These are phyloP conservation scores for Anthopleura sola DNA, from an alignment of 64 coral and sea anemone genomes.

Conservation along the genomic window DNA sequence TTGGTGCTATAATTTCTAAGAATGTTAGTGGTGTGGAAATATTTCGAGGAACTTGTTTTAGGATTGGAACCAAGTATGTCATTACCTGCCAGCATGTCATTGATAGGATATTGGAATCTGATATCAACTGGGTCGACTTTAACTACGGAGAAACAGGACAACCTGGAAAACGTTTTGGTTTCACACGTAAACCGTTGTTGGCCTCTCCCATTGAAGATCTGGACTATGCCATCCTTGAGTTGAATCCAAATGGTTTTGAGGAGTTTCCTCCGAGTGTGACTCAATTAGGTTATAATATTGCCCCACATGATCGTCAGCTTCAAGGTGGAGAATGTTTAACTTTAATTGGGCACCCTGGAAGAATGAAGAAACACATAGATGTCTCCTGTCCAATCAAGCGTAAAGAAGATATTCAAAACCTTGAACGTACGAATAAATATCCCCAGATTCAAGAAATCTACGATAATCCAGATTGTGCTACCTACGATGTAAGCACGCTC, in stretches of 20 bases:
- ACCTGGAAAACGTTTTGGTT: background rate
- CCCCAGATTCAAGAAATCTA: background rate
- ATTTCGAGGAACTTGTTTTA: constrained; percentile 15
- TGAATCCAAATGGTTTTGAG: background rate
- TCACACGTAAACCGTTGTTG: background rate
- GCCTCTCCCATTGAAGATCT: background rate
- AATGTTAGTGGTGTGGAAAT: background rate
- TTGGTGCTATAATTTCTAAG: background rate
- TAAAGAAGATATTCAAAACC: background rate
- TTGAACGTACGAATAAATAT: background rate
- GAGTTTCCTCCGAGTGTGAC: background rate
- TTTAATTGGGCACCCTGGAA: background rate
- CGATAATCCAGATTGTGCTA: background rate
- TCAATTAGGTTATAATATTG: background rate
- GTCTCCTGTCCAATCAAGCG: background rate
- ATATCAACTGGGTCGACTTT: background rate
- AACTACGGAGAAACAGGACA: background rate
- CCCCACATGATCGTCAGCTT: background rate
- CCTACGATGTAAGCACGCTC: background rate
- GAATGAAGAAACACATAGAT: background rate
- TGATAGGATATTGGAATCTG: background rate
- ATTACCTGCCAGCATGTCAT: background rate
- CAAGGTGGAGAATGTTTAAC: background rate
- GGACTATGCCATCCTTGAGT: background rate
- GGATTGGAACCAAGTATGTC: background rate